Percentiles rank a stretch among this genome's conserved stretches.
Conservation (phyloP, 1,140 invertebrate species). For the Heliothis virescens region DNA sequence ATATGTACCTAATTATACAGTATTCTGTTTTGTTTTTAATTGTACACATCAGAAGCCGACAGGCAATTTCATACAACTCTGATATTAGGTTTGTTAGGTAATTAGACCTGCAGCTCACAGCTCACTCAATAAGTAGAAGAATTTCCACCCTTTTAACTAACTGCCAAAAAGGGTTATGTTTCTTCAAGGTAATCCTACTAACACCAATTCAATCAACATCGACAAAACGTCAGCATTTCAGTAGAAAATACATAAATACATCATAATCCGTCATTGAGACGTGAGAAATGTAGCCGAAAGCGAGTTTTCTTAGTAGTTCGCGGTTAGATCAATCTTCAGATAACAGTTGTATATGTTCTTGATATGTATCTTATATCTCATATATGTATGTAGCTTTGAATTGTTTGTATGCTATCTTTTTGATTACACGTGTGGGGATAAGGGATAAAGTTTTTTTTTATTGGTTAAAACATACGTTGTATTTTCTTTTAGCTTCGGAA, state of each 20-base stretch:
- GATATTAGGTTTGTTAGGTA: too few relatives aligned
- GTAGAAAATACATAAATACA: conserved; percentile 65
- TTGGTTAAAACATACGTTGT: neutral
- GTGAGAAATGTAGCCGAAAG: conserved; percentile 53
- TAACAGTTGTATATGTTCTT: conserved; percentile 12
- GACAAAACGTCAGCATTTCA: conserved; percentile 56
- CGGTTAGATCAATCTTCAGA: conserved; percentile 39
- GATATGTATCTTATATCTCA: neutral
- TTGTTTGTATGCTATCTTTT: neutral
- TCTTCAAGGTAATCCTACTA: neutral
- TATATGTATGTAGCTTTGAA: neutral
- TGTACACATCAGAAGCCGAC: too few relatives aligned
- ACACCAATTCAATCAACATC: conserved; percentile 60
- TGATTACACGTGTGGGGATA: neutral
- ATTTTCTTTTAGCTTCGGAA: too few relatives aligned
- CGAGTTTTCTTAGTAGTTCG: conserved; percentile 43
- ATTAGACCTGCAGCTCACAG: too few relatives aligned
- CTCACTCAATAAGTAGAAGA: too few relatives aligned
- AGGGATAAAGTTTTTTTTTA: neutral
- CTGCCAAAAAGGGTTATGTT: too few relatives aligned
- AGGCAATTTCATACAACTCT: too few relatives aligned
- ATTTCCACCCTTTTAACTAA: too few relatives aligned
- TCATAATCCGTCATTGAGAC: conserved; percentile 75
- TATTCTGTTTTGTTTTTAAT: too few relatives aligned
- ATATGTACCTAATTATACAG: too few relatives aligned